These are phyloP conservation scores for Dryobates pubescens DNA, from an alignment of 2,797 vertebrate genomes.

Conservation along the genomic window DNA sequence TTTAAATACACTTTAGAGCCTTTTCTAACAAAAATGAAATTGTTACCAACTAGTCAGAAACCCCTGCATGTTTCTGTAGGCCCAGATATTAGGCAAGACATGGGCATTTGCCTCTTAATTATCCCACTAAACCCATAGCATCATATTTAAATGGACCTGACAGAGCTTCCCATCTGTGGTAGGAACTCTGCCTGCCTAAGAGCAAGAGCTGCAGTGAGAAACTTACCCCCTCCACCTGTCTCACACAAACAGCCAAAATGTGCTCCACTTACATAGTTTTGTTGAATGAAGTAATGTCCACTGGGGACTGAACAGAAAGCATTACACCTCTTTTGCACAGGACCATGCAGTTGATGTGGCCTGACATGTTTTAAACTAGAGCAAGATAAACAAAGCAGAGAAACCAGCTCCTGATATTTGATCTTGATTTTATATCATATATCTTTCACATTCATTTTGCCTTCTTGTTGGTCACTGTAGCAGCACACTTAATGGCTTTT, in stretches of 20 bases:
- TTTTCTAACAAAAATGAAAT: background rate
- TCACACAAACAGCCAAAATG: background rate
- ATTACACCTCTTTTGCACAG: background rate
- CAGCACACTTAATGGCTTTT: background rate
- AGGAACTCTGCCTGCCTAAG: background rate
- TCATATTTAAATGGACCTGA: background rate
- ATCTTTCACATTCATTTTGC: background rate
- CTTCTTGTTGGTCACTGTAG: background rate
- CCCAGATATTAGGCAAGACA: background rate
- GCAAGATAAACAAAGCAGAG: background rate
- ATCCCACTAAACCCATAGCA: background rate
- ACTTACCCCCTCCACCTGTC: background rate
- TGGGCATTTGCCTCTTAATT: background rate
- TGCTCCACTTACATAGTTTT: background rate
- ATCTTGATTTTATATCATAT: background rate
- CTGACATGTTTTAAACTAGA: background rate
- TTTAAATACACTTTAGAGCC: background rate
- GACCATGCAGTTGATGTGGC: background rate
- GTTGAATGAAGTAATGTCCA: slow-evolving; percentile 18
- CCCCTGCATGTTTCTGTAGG: background rate
- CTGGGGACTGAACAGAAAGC: background rate
- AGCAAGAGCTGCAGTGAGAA: background rate
- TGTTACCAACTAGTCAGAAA: background rate
- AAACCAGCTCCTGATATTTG: background rate
- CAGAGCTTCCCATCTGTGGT: background rate